A percentile compares a stretch with the other conserved stretches of the same genome.
Evolutionary conservation across 2,888 invertebrate species (phyloP).

Genomic region (Nomada ferruginata): DNA sequence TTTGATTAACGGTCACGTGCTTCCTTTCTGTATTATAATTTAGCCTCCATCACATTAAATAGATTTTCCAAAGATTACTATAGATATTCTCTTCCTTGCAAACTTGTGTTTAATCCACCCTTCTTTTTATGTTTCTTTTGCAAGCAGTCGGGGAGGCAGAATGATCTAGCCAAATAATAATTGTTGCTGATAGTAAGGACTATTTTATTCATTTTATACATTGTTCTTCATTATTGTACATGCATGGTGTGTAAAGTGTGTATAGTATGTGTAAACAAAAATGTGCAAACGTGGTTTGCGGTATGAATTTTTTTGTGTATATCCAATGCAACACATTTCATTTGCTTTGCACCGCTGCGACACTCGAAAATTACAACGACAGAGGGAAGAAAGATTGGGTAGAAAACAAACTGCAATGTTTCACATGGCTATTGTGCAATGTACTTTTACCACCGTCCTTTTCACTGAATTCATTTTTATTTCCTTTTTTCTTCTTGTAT

Average conservation of each 20-base stretch:
- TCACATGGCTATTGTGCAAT: neutral
- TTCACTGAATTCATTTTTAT: neutral
- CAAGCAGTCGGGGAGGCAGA: slow-evolving; percentile 84
- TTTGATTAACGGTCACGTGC: slow-evolving; percentile 3
- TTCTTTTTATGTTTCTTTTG: slow-evolving; percentile 77
- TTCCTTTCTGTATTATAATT: slow-evolving; percentile 31
- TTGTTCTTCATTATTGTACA: slow-evolving; percentile 56
- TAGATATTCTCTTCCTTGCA: slow-evolving; percentile 45
- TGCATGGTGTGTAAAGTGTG: slow-evolving; percentile 48
- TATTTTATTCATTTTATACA: slow-evolving; percentile 73
- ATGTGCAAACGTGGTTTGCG: slow-evolving; percentile 11
- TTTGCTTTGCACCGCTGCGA: neutral
- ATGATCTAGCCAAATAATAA: slow-evolving; percentile 84
- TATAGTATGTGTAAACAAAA: neutral
- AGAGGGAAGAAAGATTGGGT: neutral
- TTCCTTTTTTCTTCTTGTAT: neutral
- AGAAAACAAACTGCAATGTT: neutral
- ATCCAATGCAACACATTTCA: neutral
- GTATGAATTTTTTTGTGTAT: neutral
- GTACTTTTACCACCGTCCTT: neutral
- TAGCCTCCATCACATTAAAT: slow-evolving; percentile 34
- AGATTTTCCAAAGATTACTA: slow-evolving; percentile 35
- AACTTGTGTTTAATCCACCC: slow-evolving; percentile 71
- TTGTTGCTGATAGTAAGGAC: slow-evolving; percentile 83
- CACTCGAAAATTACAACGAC: neutral